A percentile compares a stretch with the other conserved stretches of the same genome.
These are phyloP conservation scores for Diorhabda sublineata DNA, from an alignment of 1,140 invertebrate genomes.

Conservation along the genomic window DNA sequence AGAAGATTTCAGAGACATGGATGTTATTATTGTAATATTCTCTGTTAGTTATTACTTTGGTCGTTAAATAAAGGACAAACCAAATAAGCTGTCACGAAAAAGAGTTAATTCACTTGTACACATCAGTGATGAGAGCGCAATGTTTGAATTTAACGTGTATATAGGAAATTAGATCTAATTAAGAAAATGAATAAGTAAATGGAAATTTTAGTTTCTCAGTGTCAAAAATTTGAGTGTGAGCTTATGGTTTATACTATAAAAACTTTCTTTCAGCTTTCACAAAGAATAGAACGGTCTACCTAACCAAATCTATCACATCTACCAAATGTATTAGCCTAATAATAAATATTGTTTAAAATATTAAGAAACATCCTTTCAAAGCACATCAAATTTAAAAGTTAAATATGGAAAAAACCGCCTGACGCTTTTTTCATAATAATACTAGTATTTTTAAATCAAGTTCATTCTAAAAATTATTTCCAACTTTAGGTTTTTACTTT, in stretches of 20 bases:
- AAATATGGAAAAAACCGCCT: not conserved
- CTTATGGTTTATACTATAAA: not conserved
- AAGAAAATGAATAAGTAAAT: not conserved
- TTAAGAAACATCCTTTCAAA: not conserved
- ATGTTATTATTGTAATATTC: constrained; percentile 9
- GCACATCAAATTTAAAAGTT: not conserved
- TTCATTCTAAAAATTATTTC: not conserved
- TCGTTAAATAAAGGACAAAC: too few species aligned
- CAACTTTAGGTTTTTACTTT: not conserved
- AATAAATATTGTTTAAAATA: not conserved
- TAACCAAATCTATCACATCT: not conserved
- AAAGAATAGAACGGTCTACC: too few species aligned
- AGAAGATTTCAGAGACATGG: constrained; percentile 5
- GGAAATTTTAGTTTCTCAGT: not conserved
- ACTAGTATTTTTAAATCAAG: not conserved
- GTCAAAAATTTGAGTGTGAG: not conserved
- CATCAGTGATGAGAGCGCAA: not conserved
- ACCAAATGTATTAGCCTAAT: not conserved
- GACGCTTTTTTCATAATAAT: not conserved
- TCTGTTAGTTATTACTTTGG: not conserved
- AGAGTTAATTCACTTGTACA: too few species aligned
- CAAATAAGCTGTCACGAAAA: too few species aligned
- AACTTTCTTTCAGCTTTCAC: too few species aligned
- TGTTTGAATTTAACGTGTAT: not conserved
- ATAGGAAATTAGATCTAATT: not conserved